Evolutionary conservation across 2,113 vertebrate genomes (phyloP), one percentile per base, ranked within the genome.

Genomic region (Microtus pennsylvanicus): DNA sequence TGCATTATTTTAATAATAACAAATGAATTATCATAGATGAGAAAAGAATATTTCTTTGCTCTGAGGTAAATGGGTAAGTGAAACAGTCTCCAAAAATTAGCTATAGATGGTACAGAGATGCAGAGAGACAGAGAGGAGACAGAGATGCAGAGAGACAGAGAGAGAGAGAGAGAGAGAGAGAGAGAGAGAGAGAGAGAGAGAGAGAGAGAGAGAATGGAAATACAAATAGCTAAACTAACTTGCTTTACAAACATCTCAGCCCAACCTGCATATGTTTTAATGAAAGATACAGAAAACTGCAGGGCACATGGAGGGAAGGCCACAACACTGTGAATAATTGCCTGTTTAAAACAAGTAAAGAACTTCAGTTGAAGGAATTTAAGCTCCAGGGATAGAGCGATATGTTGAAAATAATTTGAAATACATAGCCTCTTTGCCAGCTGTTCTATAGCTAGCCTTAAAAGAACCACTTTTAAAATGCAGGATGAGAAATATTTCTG

Each of bases 1-100:
- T 88, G 5, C 21, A 67, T 42, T 75, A 24, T 35, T 90, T 92
- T 78, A 89, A 86, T 78, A 89, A 89, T 94, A 92, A 63, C 4
- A 24, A 91, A 67, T 61, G 14, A 87, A n/a, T 65, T 81, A 50
- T 58, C 78, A 52, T 69, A 52, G 16, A 17, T 26, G 7, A 7
- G 33, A 65, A 10, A 11, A 52, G 28, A 10, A 3, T 42, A 81
- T 22, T 42, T 89, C 21, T 67, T 77, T 87, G 38, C 91, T 74
- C 13, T 6, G 13, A 94, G 52, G 67, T 30, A 82, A 50, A 77
- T 38, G 12, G 21, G 78, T 69, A 76, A 92, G 33, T 28, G 61
- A 87, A 47, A 95, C 26, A n/a, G 22, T 19, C 19, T 33, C 16
- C 65, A 38, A 65, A 78, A 86, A 69, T 2, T 24, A 28, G 30